Evolutionary conservation across 2,888 invertebrate genomes (phyloP).

Genomic region (Branchellion lobata): DNA sequence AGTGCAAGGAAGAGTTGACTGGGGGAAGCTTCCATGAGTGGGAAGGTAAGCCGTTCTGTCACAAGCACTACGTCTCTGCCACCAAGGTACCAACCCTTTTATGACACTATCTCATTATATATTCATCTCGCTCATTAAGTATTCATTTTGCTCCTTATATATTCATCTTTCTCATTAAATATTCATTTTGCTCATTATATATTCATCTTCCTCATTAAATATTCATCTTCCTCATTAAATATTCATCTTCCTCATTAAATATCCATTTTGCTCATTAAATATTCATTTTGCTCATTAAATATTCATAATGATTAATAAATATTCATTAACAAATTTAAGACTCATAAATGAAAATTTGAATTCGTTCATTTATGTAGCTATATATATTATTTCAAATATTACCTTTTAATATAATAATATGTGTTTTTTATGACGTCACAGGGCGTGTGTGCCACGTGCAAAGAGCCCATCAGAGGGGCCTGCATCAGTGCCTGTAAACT

Average conservation of each 20-base stretch:
- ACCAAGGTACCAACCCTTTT: background rate
- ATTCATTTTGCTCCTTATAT: no score
- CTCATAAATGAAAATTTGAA: no score
- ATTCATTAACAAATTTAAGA: no score
- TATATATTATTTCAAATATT: background rate
- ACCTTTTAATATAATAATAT: no score
- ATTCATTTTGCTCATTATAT: background rate
- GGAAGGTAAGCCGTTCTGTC: slow-evolving; percentile 97
- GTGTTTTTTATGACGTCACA: no score
- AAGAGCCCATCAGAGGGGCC: background rate
- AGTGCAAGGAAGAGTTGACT: slow-evolving; percentile 89
- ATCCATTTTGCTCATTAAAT: background rate
- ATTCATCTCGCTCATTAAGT: background rate
- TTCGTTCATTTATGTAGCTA: background rate
- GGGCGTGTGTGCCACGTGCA: background rate
- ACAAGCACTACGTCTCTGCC: slow-evolving; percentile 60
- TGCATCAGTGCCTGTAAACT: background rate
- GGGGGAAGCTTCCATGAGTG: slow-evolving; percentile 99
- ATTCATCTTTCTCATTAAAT: background rate
- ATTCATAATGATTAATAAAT: no score
- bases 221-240: background rate
- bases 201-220: background rate
- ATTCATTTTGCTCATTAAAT: no score
- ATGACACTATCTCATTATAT: background rate
- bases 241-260: background rate